phyloP scores from a whole-genome alignment of 2,797 vertebrate species.

The Lithobates pipiens region DNA sequence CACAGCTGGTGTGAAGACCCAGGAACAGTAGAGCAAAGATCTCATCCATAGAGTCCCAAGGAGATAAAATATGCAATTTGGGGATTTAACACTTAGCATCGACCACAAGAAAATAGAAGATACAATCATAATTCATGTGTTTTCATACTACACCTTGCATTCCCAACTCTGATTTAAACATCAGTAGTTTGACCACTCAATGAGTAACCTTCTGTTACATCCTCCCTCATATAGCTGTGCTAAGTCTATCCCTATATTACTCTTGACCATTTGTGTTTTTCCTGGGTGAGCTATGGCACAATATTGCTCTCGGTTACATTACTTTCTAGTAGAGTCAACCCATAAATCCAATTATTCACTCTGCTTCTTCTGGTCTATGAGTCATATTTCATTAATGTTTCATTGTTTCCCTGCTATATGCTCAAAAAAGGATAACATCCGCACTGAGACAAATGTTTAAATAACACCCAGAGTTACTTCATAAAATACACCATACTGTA shows the following conservation, averaged over 20 bases:
- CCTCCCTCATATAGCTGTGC: neutral
- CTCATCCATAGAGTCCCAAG: no score
- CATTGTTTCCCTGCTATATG: conserved; percentile 30
- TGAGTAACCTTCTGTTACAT: neutral
- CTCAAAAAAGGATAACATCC: conserved; percentile 23
- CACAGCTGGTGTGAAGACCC: no score
- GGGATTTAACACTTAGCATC: no score
- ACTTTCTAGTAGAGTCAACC: conserved; percentile 16
- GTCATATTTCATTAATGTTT: conserved; percentile 53
- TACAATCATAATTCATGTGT: no score
- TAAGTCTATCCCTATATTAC: neutral
- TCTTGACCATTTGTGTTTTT: neutral
- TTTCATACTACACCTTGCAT: no score
- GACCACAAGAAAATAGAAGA: no score
- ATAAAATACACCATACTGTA: neutral
- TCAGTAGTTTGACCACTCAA: no score
- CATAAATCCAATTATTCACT: conserved; percentile 39
- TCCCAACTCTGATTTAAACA: no score
- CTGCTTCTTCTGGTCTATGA: conserved; percentile 7
- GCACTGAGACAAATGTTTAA: neutral
- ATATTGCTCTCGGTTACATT: neutral
- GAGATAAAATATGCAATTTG: no score
- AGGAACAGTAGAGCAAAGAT: no score
- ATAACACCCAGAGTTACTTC: neutral
- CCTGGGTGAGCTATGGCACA: neutral